These are phyloP conservation scores for Acanthisitta chloris DNA, from an alignment of 2,113 vertebrate genomes.

Conservation along the genomic window DNA sequence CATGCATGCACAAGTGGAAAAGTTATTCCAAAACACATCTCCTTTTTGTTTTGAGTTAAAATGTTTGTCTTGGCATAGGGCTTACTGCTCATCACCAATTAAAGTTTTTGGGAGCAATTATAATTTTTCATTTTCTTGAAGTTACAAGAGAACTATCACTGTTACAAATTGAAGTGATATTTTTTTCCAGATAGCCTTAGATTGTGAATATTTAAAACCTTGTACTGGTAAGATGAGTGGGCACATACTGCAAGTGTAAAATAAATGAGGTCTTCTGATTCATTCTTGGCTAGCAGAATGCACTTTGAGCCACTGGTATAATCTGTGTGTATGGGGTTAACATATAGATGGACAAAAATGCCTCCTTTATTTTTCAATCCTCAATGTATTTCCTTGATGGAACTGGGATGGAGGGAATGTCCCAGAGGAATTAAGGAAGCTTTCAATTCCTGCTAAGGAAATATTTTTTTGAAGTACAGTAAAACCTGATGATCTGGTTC, in stretches of 20 bases:
- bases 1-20: not conserved
- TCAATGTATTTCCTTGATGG: not conserved
- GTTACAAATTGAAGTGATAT: not conserved
- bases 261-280: not conserved
- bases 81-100: not conserved
- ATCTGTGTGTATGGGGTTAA: not conserved
- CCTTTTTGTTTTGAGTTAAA: not conserved
- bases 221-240: not conserved
- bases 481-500: not conserved
- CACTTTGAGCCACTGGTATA: not conserved
- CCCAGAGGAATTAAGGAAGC: not conserved
- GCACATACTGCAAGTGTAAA: not conserved
- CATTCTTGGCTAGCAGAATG: not conserved
- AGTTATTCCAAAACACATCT: not conserved
- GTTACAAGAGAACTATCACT: not conserved
- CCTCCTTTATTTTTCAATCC: rapidly evolving
- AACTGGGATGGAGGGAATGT: not conserved
- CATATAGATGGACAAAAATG: not conserved
- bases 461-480: not conserved
- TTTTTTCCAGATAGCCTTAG: not conserved
- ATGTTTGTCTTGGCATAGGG: not conserved
- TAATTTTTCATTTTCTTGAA: not conserved
- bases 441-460: not conserved
- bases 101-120: not conserved
- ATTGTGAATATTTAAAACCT: not conserved